A percentile compares a stretch with the other conserved stretches of the same genome.
Evolutionary conservation across 2,888 invertebrate genomes (phyloP).

Genomic region (Drosophila nr. perissopoda): DNA sequence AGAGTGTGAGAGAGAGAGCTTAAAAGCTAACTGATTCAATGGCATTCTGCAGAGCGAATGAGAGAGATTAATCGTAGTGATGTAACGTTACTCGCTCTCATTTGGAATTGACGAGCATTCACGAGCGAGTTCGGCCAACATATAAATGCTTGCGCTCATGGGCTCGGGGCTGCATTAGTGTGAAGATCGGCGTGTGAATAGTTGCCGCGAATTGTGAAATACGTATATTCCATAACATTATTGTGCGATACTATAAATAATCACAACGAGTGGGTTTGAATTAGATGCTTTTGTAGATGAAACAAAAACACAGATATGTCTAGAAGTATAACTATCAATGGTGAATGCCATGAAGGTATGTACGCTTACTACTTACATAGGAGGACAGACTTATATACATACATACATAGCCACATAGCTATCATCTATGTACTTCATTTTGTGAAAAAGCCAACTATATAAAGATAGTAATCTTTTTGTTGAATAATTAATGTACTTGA

Average conservation of each 20-base stretch:
- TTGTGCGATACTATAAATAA: conserved; percentile 8
- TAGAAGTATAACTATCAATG: conserved; percentile 62
- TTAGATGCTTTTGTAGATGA: conserved; percentile 45
- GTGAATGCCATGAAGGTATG: conserved; percentile 60
- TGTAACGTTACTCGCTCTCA: conserved; percentile 3
- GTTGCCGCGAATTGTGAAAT: conserved; percentile 58
- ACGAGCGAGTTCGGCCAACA: conserved; percentile 21
- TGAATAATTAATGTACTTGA: not conserved
- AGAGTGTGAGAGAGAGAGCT: not conserved
- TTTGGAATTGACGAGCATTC: conserved; percentile 33
- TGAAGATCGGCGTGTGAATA: conserved; percentile 17
- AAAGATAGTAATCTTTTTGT: conserved; percentile 7
- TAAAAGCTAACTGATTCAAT: not conserved
- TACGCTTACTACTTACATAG: not conserved
- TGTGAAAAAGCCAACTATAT: not conserved
- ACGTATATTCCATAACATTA: conserved; percentile 39
- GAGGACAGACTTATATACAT: not conserved
- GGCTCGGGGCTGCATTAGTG: conserved; percentile 29
- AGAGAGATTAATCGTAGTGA: not conserved
- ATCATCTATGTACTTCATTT: not conserved
- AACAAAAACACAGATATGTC: conserved; percentile 55
- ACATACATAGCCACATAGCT: not conserved
- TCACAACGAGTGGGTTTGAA: not conserved
- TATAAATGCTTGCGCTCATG: conserved; percentile 34
- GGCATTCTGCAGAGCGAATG: not conserved